Base-by-base conservation (phyloP, 1,140 invertebrate genomes). In the Catajapyx aquilonaris region DNA sequence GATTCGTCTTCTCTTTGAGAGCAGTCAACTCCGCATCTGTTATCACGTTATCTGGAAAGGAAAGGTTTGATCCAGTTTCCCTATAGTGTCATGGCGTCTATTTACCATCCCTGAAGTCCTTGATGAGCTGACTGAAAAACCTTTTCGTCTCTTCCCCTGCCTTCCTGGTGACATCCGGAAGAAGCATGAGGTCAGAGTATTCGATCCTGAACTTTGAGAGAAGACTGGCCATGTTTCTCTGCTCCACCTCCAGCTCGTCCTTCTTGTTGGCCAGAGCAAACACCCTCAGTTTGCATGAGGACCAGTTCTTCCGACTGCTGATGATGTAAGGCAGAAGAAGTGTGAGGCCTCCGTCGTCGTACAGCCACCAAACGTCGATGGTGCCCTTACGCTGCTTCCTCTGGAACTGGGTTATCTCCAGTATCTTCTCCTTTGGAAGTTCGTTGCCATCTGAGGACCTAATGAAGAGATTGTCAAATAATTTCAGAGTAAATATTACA, bases 321-420 rank as follows among this genome's bases (percentile, higher is more conserved):
- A 95, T 72, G 41, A 96, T 84, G 55, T 95, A 91, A 0, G 90
- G 88, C 38, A 96, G 54, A 15, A 96, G 62, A 47, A 95, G 76
- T 0, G 88, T 93, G 13, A 95, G 61, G 40, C n/a, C n/a, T n/a
- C n/a, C n/a, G n/a, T 65, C 70, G 51, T 74, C 71, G 54, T 73
- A 71, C 50, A 68, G 73, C 13, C 73, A 48, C 70, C 71, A 74
- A 66, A 68, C 65, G 52, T 71, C 68, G 39, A 71, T 65, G 17
- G 57, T 59, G 22, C 65, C 63, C 50, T 43, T 40, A 2, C 17
- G 23, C n/a, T n/a, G n/a, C 34, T 52, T 53, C 7, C 40, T 30
- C 36, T 47, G 47, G 45, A 57, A 57, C 23, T 50, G 46, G 1
- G 51, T 53, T 11, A 57, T 44, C 21, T 48, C 49, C 13, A 41